Evolutionary conservation across 2,113 vertebrate genomes (phyloP).

Genomic region (human (Homo sapiens)): GRCh38 chr15:80614001-80614500

Average conservation of each 20-base stretch:
- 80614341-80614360: not conserved
- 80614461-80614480: too few species aligned
- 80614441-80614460: too few species aligned
- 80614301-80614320: not conserved
- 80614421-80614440: too few species aligned
- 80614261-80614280: not conserved
- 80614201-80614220: rapidly evolving
- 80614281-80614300: not conserved
- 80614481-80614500: too few species aligned
- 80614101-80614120: too few species aligned
- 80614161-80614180: not conserved
- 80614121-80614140: too few species aligned
- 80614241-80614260: not conserved
- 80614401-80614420: not conserved
- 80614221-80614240: not conserved
- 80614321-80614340: not conserved
- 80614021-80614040: too few species aligned
- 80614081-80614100: not conserved
- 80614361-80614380: not conserved
- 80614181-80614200: not conserved
- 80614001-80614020: rapidly evolving
- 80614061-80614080: too few species aligned
- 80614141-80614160: too few species aligned
- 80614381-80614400: too few species aligned
- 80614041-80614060: not conserved